These are phyloP conservation scores for Drepana arcuata DNA, from an alignment of 1,140 invertebrate species.

Conservation along the genomic window DNA sequence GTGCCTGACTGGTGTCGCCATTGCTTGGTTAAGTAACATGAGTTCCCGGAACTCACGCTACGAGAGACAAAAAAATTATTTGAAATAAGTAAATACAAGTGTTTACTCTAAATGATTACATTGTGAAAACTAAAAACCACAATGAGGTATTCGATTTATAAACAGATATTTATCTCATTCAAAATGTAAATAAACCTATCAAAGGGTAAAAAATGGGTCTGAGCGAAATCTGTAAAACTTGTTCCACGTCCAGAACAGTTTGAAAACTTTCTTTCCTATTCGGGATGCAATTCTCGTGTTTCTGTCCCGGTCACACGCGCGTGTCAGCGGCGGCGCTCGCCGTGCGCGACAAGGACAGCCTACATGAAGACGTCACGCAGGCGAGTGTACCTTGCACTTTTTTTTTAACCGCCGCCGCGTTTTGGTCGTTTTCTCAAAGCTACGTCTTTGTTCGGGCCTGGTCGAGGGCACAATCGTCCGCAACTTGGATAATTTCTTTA, in stretches of 20 bases:
- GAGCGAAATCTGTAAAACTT: slow-evolving; percentile 66
- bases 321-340: slow-evolving; percentile 10
- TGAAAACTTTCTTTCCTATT: slow-evolving; percentile 65
- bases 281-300: slow-evolving; percentile 23
- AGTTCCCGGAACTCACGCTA: too few species aligned
- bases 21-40: too few species aligned
- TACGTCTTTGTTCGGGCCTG: slow-evolving; percentile 63
- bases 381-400: slow-evolving; percentile 64
- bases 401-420: slow-evolving; percentile 56
- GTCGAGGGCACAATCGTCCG: slow-evolving; percentile 48
- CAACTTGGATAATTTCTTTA: slow-evolving; percentile 70
- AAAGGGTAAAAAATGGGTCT: slow-evolving; percentile 44
- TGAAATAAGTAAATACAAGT: too few species aligned
- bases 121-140: too few species aligned
- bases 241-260: slow-evolving; percentile 58
- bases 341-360: slow-evolving; percentile 40
- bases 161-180: too few species aligned
- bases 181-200: slow-evolving; percentile 52
- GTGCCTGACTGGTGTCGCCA: too few species aligned
- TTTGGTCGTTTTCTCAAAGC: slow-evolving; percentile 45
- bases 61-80: too few species aligned
- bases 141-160: too few species aligned
- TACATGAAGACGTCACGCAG: slow-evolving; percentile 66
- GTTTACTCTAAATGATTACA: too few species aligned
- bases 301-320: slow-evolving; percentile 31